Conservation (phyloP, 2,888 invertebrate species). For the Epinotia brunnichana region DNA sequence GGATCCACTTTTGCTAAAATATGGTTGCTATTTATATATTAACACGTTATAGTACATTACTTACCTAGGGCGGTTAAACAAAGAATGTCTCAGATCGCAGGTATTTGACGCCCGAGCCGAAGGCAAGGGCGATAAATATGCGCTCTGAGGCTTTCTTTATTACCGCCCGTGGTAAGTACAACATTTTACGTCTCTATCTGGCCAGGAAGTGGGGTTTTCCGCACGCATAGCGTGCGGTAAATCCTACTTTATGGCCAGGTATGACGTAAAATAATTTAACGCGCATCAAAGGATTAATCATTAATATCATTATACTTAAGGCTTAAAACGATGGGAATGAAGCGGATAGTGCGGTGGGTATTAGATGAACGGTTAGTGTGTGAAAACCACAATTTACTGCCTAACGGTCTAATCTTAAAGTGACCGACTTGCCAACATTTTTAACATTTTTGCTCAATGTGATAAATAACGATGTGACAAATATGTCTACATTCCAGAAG, state of each 20-base stretch:
- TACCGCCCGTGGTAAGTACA: too few species aligned
- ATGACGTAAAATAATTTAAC: not conserved
- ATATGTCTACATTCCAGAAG: conserved; percentile 51
- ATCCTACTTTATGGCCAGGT: too few species aligned
- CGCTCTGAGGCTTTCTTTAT: too few species aligned
- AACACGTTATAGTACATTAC: not conserved
- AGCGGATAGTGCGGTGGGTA: conserved; percentile 45
- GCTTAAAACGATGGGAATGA: conserved; percentile 51
- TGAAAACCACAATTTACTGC: conserved; percentile 51
- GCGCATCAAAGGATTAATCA: conserved; percentile 44
- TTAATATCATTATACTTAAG: conserved; percentile 52
- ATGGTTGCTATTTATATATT: not conserved
- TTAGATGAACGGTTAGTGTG: conserved; percentile 46
- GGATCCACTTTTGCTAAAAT: not conserved
- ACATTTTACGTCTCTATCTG: too few species aligned
- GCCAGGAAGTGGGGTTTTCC: too few species aligned
- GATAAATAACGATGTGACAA: conserved; percentile 43
- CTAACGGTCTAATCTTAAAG: conserved; percentile 51
- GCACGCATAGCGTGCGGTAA: too few species aligned
- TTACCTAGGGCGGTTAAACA: too few species aligned
- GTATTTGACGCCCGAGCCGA: too few species aligned
- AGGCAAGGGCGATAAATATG: too few species aligned
- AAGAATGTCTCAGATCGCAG: too few species aligned
- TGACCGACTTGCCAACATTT: conserved; percentile 47
- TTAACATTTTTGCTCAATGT: conserved; percentile 45